phyloP scores from a whole-genome alignment of 2,113 vertebrate genomes.

The Pterocles gutturalis region DNA sequence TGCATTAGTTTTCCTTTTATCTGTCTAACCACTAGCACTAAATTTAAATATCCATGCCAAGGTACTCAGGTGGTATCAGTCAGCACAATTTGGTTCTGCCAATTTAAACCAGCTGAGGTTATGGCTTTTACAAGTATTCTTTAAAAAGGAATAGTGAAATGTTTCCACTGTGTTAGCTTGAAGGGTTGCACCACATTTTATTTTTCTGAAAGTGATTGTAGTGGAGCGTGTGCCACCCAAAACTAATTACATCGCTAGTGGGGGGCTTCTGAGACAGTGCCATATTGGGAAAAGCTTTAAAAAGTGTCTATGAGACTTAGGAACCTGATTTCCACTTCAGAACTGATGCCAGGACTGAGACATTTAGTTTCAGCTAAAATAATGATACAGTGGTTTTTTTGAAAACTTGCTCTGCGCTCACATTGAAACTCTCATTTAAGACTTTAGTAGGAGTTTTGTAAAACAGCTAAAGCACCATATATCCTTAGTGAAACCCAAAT shows the following conservation, averaged over 20 bases:
- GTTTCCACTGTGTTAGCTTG: background rate
- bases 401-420: background rate
- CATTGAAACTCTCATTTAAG: background rate
- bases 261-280: background rate
- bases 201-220: background rate
- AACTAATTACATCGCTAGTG: background rate
- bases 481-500: background rate
- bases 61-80: background rate
- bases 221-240: background rate
- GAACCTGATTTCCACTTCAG: background rate
- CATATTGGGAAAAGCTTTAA: background rate
- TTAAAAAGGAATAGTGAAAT: background rate
- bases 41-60: background rate
- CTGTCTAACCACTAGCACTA: background rate
- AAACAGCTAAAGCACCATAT: background rate
- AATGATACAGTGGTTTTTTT: rapidly evolving
- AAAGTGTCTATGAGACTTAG: background rate
- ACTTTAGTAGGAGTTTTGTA: background rate
- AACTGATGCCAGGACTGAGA: background rate
- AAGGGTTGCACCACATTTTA: background rate
- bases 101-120: background rate
- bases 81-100: background rate
- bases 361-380: background rate
- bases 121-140: background rate
- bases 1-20: background rate